Conservation (phyloP, 2,888 invertebrate genomes). For the Baronia brevicornis region DNA sequence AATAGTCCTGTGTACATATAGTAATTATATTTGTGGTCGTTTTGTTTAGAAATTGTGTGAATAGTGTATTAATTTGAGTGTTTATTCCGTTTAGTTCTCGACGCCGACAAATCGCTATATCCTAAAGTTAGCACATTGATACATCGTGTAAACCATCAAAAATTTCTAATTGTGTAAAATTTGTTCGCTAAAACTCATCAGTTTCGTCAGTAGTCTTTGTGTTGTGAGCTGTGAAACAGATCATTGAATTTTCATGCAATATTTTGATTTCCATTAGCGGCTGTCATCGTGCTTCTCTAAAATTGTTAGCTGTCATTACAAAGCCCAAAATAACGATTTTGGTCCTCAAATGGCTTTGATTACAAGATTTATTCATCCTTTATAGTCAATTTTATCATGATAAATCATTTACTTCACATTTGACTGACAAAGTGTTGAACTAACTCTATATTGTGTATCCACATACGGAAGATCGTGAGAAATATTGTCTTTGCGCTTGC, state of each 20-base stretch:
- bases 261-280: constrained; percentile 68
- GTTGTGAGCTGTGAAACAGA: constrained; percentile 72
- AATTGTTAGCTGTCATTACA: constrained; percentile 57
- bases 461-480: constrained; percentile 39
- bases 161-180: constrained; percentile 32
- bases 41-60: constrained; percentile 77
- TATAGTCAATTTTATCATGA: constrained; percentile 48
- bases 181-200: constrained; percentile 32
- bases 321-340: constrained; percentile 50
- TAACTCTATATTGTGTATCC: constrained; percentile 32
- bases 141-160: constrained; percentile 47
- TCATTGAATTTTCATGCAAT: constrained; percentile 72
- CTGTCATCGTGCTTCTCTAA: constrained; percentile 66
- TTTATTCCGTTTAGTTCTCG: constrained; percentile 76
- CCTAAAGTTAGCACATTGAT: constrained; percentile 62
- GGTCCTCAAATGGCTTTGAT: constrained; percentile 44
- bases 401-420: constrained; percentile 39
- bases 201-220: constrained; percentile 64
- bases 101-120: constrained; percentile 73
- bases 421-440: constrained; percentile 33
- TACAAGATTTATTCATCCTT: constrained; percentile 30
- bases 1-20: constrained; percentile 84
- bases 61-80: constrained; percentile 77
- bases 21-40: constrained; percentile 81
- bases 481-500: constrained; percentile 51